A percentile compares a stretch with the other conserved stretches of the same genome.
phyloP scores from a whole-genome alignment of 2,113 vertebrate genomes.

The Brachirus orientalis region DNA sequence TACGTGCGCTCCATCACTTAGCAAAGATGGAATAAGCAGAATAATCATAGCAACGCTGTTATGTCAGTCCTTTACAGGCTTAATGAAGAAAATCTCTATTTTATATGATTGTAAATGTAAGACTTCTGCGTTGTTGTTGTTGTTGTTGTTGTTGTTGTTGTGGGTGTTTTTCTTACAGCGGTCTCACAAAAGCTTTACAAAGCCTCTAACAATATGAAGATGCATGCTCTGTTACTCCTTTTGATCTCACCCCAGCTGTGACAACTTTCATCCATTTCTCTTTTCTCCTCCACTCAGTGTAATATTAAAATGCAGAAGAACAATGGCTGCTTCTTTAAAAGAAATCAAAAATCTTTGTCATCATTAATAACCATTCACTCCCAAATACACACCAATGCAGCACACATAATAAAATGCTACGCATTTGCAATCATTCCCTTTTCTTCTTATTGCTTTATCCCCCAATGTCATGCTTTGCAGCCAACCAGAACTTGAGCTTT shows the following conservation, averaged over 20 bases:
- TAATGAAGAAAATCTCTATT: constrained; percentile 28
- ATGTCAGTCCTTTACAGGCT: constrained; percentile 16
- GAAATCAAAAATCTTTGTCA: constrained; percentile 65
- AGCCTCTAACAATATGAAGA: constrained; percentile 57
- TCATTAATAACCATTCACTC: constrained; percentile 63
- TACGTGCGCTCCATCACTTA: constrained; percentile 18
- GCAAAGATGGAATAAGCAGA: constrained; percentile 34
- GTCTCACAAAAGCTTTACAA: constrained; percentile 57
- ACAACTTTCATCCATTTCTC: constrained; percentile 69
- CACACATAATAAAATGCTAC: constrained; percentile 66
- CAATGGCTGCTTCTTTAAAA: constrained; percentile 56
- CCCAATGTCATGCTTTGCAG: constrained; percentile 62
- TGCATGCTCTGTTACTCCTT: constrained; percentile 54
- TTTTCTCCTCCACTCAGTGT: constrained; percentile 52
- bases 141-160: too few species aligned
- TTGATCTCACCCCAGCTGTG: constrained; percentile 62
- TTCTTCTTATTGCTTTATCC: constrained; percentile 72
- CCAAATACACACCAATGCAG: constrained; percentile 48
- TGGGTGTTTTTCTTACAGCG: constrained; percentile 40
- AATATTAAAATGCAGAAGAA: constrained; percentile 68
- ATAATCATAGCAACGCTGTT: constrained; percentile 29
- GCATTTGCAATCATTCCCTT: constrained; percentile 58
- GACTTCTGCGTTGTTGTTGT: constrained; percentile 22
- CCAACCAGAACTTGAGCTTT: constrained; percentile 50
- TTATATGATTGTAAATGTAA: constrained; percentile 25